Base-by-base conservation (phyloP, 2,797 vertebrate genomes). In the Scomberomorus guttatus region DNA sequence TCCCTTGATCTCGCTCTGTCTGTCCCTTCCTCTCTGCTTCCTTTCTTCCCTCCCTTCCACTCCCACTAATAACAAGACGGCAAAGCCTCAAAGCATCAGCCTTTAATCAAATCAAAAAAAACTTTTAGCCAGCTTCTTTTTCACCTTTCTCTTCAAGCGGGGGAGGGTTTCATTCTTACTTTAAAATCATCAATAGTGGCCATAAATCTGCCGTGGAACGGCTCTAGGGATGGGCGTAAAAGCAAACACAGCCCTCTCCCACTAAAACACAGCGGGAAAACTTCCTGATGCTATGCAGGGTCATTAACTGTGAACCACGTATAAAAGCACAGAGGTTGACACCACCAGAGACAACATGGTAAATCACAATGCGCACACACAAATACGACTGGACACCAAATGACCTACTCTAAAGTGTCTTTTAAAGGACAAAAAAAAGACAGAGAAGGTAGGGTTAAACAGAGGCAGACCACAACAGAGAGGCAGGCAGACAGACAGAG, bases 61-160 rank as follows among this genome's bases (percentile, higher is more conserved):
- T 75, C 64, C 80, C 79, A 62, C 81, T 89, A 89, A 94, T 91
- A 82, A 90, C 73, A 91, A 83, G 76, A 83, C 69, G 86, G 57
- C 39, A 37, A 50, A 58, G 77, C 83, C 79, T 89, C 80, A 86
- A 86, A 88, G 88, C 56, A 82, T 58, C 57, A 83, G 66, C 52
- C 75, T 79, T 82, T 61, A 44, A 80, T 72, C 37, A 70, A 84
- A 84, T 75, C 80, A 87, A 88, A 83, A 92, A 83, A 77, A 83
- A 68, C 34, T 58, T 29, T 44, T n/a, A 29, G 34, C 6, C 13
- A 52, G 71, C 67, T 83, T 67, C 75, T 75, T 62, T 83, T 44
- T 44, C 15, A 48, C 17, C 17, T 48, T 48, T 48, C 44, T 48
- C 13, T 17, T 44, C 15, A 2, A 42, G 12, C 3, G 27, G 60